Evolutionary conservation across 1,140 invertebrate species (phyloP).

Genomic region (Panagrolaimus sp.): DNA sequence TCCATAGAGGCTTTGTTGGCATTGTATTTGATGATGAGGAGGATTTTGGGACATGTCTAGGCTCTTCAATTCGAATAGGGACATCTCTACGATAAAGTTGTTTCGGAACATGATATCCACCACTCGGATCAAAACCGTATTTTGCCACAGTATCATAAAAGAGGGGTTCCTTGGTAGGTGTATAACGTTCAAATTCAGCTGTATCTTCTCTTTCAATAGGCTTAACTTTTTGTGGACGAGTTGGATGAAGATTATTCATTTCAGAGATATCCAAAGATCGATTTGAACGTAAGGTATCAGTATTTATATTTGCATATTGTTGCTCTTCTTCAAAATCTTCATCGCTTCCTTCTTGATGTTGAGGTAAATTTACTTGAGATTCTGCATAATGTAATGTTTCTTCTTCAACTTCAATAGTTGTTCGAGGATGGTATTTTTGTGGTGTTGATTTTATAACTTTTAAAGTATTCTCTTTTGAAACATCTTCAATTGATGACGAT

Average conservation of each 20-base stretch:
- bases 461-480: too few relatives aligned
- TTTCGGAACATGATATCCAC: constrained; percentile 13
- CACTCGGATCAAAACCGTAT: constrained; percentile 10
- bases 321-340: not conserved
- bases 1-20: not conserved
- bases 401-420: not conserved
- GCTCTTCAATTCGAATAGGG: constrained; percentile 1
- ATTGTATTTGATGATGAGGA: not conserved
- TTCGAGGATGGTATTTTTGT: not conserved
- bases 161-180: not conserved
- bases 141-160: constrained; percentile 12
- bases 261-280: not conserved
- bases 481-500: not conserved
- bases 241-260: not conserved
- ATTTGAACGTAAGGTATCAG: constrained; percentile 1
- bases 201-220: not conserved
- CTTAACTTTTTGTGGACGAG: not conserved
- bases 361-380: not conserved
- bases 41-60: not conserved
- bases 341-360: not conserved
- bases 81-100: constrained; percentile 8
- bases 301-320: constrained; percentile 7
- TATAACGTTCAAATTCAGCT: not conserved
- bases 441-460: not conserved
- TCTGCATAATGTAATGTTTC: constrained; percentile 10